Conservation (phyloP, 2,113 vertebrate species). For the Cynocephalus volans region DNA sequence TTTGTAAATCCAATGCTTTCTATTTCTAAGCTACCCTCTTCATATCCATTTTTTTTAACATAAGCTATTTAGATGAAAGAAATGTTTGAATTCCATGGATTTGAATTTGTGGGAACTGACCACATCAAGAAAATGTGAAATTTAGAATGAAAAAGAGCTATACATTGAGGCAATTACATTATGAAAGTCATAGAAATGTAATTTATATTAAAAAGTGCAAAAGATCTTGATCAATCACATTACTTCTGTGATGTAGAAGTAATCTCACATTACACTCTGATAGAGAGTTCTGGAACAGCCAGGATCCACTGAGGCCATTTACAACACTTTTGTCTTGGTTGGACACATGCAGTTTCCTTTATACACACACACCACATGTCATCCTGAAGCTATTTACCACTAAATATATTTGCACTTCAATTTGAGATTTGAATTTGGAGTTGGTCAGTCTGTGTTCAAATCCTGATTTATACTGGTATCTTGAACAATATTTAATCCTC, state of each 20-base stretch:
- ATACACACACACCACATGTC: background rate
- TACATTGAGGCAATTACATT: conserved; percentile 76
- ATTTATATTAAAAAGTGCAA: conserved; percentile 74
- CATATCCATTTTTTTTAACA: conserved; percentile 82
- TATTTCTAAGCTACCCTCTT: conserved; percentile 59
- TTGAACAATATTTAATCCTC: conserved; percentile 2
- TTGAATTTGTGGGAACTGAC: conserved; percentile 65
- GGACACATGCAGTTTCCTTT: background rate
- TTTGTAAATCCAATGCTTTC: conserved; percentile 71
- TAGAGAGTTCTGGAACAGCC: background rate
- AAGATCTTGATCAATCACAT: conserved; percentile 65
- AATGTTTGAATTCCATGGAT: conserved; percentile 74
- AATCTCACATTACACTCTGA: background rate
- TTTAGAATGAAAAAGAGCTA: conserved; percentile 76
- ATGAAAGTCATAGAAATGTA: conserved; percentile 69
- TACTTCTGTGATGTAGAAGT: conserved; percentile 36
- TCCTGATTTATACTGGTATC: background rate
- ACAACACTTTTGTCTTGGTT: background rate
- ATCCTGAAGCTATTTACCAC: background rate
- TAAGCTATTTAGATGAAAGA: conserved; percentile 82
- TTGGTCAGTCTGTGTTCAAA: background rate
- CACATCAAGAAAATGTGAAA: conserved; percentile 78
- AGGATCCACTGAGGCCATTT: background rate
- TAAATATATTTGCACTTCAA: background rate
- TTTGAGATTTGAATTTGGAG: conserved; percentile 15